Base-by-base conservation (phyloP, 2,113 vertebrate species). In the Microcebus tavaratra region DNA sequence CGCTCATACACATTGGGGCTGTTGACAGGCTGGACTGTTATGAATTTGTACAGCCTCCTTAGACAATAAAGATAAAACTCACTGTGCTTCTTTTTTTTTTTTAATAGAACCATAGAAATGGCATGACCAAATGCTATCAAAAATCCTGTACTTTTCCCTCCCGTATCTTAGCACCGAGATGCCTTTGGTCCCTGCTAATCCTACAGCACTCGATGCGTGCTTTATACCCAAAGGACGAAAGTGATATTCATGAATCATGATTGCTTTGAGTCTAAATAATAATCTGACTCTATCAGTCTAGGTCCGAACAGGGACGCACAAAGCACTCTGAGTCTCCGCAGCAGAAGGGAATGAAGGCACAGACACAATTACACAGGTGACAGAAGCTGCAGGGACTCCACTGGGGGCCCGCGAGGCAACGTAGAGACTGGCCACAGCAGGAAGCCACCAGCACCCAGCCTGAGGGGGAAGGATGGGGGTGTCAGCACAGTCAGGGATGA, bases 341-440 rank as follows among this genome's bases (percentile, higher is more conserved):
- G 4, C 25, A 25, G 55, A 39, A 27, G 11, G 10, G 23, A n/a
- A 2, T 34, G 34, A 31, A 23, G 7, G 13, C 25, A 75, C 8
- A 36, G 59, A 23, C 1, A 0, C 17, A 31, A 12, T 12, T 34
- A 42, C 3, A 2, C 5, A 6, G 27, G 8, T 2, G 13, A 3
- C 20, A 8, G 36, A 11, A 79, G 27, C 75, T 50, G 5, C 67
- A 27, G 53, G 31, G 53, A 88, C 3, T 17, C 42, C 3, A 1
- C 1, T 12, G 25, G 18, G 2, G 13, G 12, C 18, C 36, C 13
- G 15, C 0, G 14, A 75, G 36, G 36, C 20, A 10, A 14, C 3
- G 31, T 21, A 68, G 50, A n/a, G n/a, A 13, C 20, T 13, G 4
- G 48, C 1, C 27, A 31, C 45, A 3, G 13, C 7, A 4, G 25